Base-by-base conservation (phyloP, 2,797 vertebrate species). In the Ptychobarbus kaznakovi region DNA sequence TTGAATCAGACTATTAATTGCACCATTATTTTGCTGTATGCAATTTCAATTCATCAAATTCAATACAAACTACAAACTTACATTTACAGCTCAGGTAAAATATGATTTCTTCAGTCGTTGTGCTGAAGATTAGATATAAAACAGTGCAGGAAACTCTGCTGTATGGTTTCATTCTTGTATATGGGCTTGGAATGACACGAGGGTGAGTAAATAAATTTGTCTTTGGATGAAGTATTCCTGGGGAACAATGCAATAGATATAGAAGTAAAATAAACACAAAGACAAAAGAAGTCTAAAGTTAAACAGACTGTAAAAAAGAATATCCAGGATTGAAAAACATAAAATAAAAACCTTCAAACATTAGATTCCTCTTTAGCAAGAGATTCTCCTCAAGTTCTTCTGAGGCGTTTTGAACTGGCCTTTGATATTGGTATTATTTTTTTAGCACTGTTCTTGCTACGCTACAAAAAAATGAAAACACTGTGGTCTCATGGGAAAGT, bases 401-500 rank as follows among this genome's bases (percentile, higher is more conserved):
- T 63, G 11, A 63, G 25, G 32, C 61, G 32, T 42, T 68, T 80
- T 82, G 25, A 81, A 78, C 25, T 25, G 35, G 16, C 73, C 12
- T 70, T 61, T 85, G 49, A 49, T 58, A 28, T 28, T 10, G 25
- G 32, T 58, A 58, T 88, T 20, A 32, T 70, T 82, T 77, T 89
- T 87, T 88, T 38, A 80, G 44, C 25, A 81, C 46, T 11, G n/a
- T 68, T 85, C 63, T 25, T 46, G 40, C 40, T 66, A 65, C 63
- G 35, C n/a, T 80, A 65, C 58, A 82, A 73, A 82, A 40, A 80
- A 15, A 65, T 38, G 35, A 83, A 49, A 82, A 80, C 63, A 70
- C 65, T 75, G 44, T 16, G 74, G 70, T 88, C 69, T 68, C 80
- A 82, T 75, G 82, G 70, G 51, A 86, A 85, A 78, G 53, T 51